Evolutionary conservation across 1,140 invertebrate genomes (phyloP).

Genomic region (Cydia pomonella): DNA sequence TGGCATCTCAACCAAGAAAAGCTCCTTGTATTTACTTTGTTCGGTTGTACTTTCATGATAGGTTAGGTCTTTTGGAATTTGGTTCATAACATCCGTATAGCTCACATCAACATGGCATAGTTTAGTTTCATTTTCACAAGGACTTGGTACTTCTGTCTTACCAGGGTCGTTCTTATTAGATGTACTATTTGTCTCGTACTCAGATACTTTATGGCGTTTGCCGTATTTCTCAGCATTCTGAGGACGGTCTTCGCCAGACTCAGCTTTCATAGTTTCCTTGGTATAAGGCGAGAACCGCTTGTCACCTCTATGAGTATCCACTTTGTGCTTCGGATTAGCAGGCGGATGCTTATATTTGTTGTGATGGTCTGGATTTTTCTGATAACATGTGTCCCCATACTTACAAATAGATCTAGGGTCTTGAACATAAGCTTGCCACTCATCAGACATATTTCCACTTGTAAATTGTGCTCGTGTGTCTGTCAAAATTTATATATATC

Average conservation of each 20-base stretch:
- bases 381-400: conserved; percentile 91
- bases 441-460: conserved; percentile 58
- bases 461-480: neutral
- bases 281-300: conserved; percentile 55
- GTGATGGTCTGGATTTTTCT: conserved; percentile 89
- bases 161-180: neutral
- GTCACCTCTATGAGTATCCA: conserved; percentile 42
- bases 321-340: conserved; percentile 54
- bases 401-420: conserved; percentile 83
- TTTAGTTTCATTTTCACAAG: neutral
- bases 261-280: conserved; percentile 47
- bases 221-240: conserved; percentile 32
- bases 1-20: conserved; percentile 94
- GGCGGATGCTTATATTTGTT: conserved; percentile 89
- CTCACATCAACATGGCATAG: neutral
- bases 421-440: conserved; percentile 59
- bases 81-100: conserved; percentile 10
- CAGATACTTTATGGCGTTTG: conserved; percentile 34
- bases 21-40: conserved; percentile 83
- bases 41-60: conserved; percentile 56
- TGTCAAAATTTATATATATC: neutral
- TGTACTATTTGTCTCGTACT: conserved; percentile 29
- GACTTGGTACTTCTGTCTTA: neutral
- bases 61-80: conserved; percentile 40
- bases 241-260: conserved; percentile 23